Base-by-base conservation (phyloP, 2,113 vertebrate species). In the Turdus rufiventris region DNA sequence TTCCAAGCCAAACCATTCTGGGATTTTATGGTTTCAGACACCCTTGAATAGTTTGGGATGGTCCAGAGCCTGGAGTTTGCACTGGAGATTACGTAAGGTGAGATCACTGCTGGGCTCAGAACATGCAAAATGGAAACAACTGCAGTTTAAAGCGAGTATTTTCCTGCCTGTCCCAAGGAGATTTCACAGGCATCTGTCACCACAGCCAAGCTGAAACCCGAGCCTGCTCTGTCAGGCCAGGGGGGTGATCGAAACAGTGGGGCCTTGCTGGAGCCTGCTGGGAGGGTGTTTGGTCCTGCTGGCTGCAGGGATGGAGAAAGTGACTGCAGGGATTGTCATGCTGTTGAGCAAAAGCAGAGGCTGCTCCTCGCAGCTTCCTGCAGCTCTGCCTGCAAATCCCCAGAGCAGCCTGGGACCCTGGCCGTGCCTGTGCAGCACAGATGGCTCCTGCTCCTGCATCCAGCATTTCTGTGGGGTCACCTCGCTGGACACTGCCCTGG, bases 81-180 rank as follows among this genome's bases (percentile, higher is more conserved):
- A 2, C 86, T 70, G 83, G 17, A 54, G 85, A 90, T 96, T 75
- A 85, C 90, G 26, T 66, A 82, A 95, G 88, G 94, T 96, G 96
- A 96, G 90, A 90, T 95, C 95, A 91, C 92, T 58, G 82, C 75
- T 94, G 93, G 90, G 95, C 89, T 89, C 23, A 7, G 72, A 82
- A 70, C 63, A 31, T 68, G 73, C 74, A 29, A 65, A 70, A 76
- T 91, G 93, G 91, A 91, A 94, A 96, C 90, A 93, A 57, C 63
- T 85, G 0, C 82, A 76, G 71, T 21, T 79, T 53, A 38, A 67
- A 85, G 47, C 6, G 51, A 78, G 0, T 91, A 54, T 92, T 91
- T 71, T 67, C 68, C 60, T 68, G 63, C 26, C 43, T 85, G 93
- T 94, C 81, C 88, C 89, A 31, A 60, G 74, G 94, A 93, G 81